Conservation (phyloP, 2,113 vertebrate species). For the Hippocampus mohnikei region DNA sequence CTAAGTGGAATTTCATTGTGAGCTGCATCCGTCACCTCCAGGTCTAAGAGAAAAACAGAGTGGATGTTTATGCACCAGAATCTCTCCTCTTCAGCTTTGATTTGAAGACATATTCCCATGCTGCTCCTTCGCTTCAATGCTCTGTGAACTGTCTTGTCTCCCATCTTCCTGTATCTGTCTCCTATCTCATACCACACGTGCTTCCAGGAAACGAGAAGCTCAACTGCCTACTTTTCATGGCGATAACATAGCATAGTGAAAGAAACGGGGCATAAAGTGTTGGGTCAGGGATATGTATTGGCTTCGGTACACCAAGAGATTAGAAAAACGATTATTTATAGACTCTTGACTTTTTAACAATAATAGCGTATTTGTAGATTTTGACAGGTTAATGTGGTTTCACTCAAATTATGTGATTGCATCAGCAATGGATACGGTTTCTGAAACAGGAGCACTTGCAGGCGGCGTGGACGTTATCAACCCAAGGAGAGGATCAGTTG, state of each 20-base stretch:
- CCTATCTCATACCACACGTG: constrained; percentile 69
- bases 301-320: constrained; percentile 42
- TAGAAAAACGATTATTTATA: constrained; percentile 45
- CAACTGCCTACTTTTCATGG: constrained; percentile 64
- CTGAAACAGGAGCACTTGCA: neutral
- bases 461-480: neutral
- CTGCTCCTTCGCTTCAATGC: constrained; percentile 74
- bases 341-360: constrained; percentile 39
- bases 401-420: constrained; percentile 7
- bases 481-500: neutral
- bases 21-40: constrained; percentile 48
- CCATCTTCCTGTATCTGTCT: constrained; percentile 67
- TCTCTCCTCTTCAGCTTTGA: constrained; percentile 72
- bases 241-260: constrained; percentile 59
- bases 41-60: constrained; percentile 50
- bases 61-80: constrained; percentile 69
- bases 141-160: constrained; percentile 66
- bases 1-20: constrained; percentile 53
- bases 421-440: neutral
- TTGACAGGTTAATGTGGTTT: constrained; percentile 13
- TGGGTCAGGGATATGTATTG: constrained; percentile 54
- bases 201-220: constrained; percentile 61
- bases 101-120: constrained; percentile 73
- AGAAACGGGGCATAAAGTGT: constrained; percentile 58
- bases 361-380: constrained; percentile 14